Conservation (phyloP, 2,113 vertebrate species). For the Syngnathoides biaculeatus region DNA sequence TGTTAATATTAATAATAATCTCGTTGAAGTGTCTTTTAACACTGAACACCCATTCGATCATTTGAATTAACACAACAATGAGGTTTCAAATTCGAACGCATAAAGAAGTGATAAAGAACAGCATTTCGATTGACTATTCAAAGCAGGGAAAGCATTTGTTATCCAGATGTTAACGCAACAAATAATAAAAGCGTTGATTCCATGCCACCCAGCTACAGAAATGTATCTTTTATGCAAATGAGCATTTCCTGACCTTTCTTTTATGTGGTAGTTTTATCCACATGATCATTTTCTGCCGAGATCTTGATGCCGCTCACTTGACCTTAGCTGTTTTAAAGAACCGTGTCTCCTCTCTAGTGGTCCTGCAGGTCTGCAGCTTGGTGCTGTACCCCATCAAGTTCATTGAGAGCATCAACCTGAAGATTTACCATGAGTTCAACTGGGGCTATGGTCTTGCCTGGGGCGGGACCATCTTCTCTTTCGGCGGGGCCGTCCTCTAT, state of each 20-base stretch:
- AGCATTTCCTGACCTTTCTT: background rate
- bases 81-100: no score
- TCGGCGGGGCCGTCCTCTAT: constrained; percentile 94
- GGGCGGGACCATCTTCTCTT: constrained; percentile 98
- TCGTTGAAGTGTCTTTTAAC: no score
- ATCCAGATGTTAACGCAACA: no score
- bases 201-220: no score
- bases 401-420: constrained; percentile 94
- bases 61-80: no score
- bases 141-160: no score
- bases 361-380: constrained; percentile 93
- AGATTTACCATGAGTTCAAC: constrained; percentile 99
- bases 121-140: no score
- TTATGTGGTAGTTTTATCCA: background rate
- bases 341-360: constrained; percentile 73
- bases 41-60: no score
- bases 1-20: no score
- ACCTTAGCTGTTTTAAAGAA: background rate
- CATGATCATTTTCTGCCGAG: no score
- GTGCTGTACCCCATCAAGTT: constrained; percentile 98
- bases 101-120: no score
- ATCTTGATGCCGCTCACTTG: background rate
- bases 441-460: constrained; percentile 98
- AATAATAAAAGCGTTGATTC: no score
- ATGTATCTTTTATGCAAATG: background rate